These are phyloP conservation scores for Eolophus roseicapilla DNA, from an alignment of 2,113 vertebrate species.

Conservation along the genomic window DNA sequence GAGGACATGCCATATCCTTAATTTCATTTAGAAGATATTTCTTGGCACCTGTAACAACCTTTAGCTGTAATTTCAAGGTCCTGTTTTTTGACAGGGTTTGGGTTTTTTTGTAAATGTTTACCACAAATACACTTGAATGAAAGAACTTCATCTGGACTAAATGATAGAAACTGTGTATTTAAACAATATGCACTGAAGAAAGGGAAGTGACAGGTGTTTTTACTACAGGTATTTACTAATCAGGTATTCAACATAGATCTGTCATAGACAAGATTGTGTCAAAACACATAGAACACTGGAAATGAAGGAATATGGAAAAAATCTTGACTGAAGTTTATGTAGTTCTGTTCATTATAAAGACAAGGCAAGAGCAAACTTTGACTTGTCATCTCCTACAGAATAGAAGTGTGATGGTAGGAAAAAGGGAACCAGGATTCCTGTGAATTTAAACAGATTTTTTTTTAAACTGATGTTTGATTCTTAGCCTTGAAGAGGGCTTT, in stretches of 20 bases:
- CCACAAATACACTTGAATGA: background rate
- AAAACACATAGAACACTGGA: background rate
- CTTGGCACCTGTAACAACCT: background rate
- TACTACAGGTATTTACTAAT: background rate
- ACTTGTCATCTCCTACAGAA: background rate
- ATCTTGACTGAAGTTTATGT: background rate
- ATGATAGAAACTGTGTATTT: background rate
- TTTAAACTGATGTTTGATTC: background rate
- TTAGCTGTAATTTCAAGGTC: background rate
- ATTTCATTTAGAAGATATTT: slow-evolving; percentile 7
- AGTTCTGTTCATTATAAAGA: background rate
- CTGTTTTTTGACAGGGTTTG: background rate
- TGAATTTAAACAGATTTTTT: background rate
- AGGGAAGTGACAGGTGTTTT: background rate
- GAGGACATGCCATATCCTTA: background rate
- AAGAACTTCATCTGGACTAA: background rate
- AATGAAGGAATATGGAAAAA: background rate
- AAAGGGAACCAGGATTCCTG: background rate
- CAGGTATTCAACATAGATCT: background rate
- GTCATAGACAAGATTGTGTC: background rate
- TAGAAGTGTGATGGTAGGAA: background rate
- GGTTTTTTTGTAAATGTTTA: background rate
- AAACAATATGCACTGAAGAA: background rate
- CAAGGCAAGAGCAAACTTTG: background rate
- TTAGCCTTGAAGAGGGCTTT: background rate